Evolutionary conservation across 2,888 invertebrate genomes (phyloP).

Genomic region (Hedychridium roseum): DNA sequence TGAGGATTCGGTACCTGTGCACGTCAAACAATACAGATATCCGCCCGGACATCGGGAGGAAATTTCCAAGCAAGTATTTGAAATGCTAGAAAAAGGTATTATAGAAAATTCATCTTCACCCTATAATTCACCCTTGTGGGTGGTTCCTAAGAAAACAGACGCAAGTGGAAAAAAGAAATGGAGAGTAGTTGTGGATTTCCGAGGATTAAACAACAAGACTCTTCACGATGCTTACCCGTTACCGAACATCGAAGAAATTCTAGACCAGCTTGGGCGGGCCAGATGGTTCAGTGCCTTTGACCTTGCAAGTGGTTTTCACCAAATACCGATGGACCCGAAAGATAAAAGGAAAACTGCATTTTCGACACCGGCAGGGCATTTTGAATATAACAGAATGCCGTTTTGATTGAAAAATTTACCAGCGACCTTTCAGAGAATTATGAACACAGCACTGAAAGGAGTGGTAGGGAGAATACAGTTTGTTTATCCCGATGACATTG

Average conservation of each 20-base stretch:
- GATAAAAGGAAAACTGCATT: constrained; percentile 14
- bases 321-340: constrained; percentile 23
- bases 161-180: constrained; percentile 16
- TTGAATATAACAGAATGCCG: constrained; percentile 10
- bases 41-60: not conserved
- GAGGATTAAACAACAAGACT: constrained; percentile 15
- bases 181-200: constrained; percentile 18
- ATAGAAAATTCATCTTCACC: constrained; percentile 8
- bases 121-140: constrained; percentile 14
- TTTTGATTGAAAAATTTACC: not conserved
- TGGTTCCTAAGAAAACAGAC: constrained; percentile 17
- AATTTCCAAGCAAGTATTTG: not conserved
- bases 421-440: not conserved
- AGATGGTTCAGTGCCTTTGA: constrained; percentile 36
- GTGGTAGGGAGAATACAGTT: not conserved
- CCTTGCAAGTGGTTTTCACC: constrained; percentile 34
- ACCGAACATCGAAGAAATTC: constrained; percentile 20
- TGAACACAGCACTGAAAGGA: not conserved
- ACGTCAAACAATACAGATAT: not conserved
- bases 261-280: constrained; percentile 28
- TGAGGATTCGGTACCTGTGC: not conserved
- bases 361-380: constrained; percentile 14
- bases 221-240: constrained; percentile 15
- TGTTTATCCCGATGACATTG: not conserved
- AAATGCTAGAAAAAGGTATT: not conserved